Percentiles rank a stretch among this genome's conserved stretches.
phyloP scores from a whole-genome alignment of 2,113 vertebrate genomes.

The Gasterosteus aculeatus region DNA sequence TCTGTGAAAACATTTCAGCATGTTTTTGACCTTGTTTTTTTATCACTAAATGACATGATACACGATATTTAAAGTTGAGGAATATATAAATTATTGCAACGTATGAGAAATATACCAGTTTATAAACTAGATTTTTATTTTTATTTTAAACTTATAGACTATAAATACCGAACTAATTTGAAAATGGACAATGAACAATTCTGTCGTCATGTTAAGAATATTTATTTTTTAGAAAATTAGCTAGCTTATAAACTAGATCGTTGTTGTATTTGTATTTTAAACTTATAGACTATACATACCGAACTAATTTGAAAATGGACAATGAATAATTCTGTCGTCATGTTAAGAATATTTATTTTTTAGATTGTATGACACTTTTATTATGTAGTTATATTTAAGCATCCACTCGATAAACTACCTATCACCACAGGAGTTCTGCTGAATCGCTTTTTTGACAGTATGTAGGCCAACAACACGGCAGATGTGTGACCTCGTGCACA shows the following conservation, averaged over 20 bases:
- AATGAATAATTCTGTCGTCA: not conserved
- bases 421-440: not conserved
- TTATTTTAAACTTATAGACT: not conserved
- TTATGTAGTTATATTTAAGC: not conserved
- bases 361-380: not conserved
- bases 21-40: not conserved
- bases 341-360: not conserved
- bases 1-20: not conserved
- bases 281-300: not conserved
- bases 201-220: not conserved
- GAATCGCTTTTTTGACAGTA: not conserved
- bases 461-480: not conserved
- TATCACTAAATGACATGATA: not conserved
- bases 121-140: not conserved
- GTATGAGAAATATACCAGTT: not conserved
- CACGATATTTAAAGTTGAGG: not conserved
- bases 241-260: no score
- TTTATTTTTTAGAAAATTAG: not conserved
- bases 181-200: not conserved
- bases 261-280: not conserved
- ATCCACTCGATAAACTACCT: not conserved
- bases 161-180: not conserved
- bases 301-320: not conserved
- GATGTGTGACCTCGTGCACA: constrained; percentile 20
- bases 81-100: not conserved